These are phyloP conservation scores for Meteorus sp. DNA, from an alignment of 1,140 invertebrate genomes.

Conservation along the genomic window DNA sequence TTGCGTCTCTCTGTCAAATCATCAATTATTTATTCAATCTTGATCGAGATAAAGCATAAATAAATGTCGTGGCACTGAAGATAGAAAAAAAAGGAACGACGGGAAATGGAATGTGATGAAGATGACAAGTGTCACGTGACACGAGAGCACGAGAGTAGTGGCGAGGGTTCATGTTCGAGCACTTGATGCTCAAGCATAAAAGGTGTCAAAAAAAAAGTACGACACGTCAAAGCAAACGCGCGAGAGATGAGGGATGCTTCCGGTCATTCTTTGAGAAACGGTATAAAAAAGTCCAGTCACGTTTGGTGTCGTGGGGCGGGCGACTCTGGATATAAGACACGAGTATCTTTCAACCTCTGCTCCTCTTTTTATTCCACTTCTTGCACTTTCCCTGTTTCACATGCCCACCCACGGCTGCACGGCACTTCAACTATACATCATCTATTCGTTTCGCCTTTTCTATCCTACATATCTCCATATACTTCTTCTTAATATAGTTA, in stretches of 20 bases:
- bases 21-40: too few species aligned
- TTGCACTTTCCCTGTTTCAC: conserved; percentile 16
- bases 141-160: neutral
- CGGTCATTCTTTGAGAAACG: conserved; percentile 44
- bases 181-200: conserved; percentile 26
- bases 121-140: conserved; percentile 3
- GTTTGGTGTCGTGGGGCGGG: conserved; percentile 32
- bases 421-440: too few species aligned
- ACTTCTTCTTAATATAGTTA: too few species aligned
- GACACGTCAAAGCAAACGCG: conserved; percentile 43
- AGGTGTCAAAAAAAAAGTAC: too few species aligned
- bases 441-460: neutral
- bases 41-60: neutral
- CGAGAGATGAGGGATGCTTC: conserved; percentile 39
- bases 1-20: too few species aligned
- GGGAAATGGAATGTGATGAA: conserved; percentile 24
- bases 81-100: conserved; percentile 23
- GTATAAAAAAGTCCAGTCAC: conserved; percentile 49
- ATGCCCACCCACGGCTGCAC: neutral
- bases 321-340: conserved; percentile 33
- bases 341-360: conserved; percentile 53
- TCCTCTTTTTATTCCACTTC: conserved; percentile 29
- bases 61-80: conserved; percentile 16
- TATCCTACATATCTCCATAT: neutral
- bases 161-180: conserved; percentile 20